phyloP scores from a whole-genome alignment of 2,797 vertebrate genomes.

The Eulemur albifrons region DNA sequence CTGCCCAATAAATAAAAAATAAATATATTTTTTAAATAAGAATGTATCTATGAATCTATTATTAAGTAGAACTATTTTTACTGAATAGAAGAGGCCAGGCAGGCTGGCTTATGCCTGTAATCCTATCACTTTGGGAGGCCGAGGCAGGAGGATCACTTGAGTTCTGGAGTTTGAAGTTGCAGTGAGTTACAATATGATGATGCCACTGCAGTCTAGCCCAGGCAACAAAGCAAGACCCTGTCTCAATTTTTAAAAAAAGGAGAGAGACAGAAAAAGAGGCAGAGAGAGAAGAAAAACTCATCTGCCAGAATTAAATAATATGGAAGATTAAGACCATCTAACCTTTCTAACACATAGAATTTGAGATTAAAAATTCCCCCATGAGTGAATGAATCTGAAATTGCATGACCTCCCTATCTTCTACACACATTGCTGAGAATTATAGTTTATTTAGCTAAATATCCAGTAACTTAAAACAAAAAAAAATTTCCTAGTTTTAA shows the following conservation, averaged over 20 bases:
- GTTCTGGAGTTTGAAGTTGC: too few relatives aligned
- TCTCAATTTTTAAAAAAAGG: too few relatives aligned
- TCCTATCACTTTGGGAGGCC: too few relatives aligned
- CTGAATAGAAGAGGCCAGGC: not conserved
- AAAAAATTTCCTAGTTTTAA: constrained; percentile 23
- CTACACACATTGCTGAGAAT: not conserved
- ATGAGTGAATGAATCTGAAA: not conserved
- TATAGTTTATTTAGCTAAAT: not conserved
- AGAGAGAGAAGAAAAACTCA: not conserved
- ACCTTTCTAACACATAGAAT: not conserved
- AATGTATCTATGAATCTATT: not conserved
- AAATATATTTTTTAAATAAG: not conserved
- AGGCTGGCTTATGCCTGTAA: too few relatives aligned
- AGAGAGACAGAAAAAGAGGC: too few relatives aligned
- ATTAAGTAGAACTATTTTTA: constrained; percentile 4
- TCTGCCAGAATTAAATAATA: not conserved
- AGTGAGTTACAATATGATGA: too few relatives aligned
- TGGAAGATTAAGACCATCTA: not conserved
- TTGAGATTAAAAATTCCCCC: not conserved
- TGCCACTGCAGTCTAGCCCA: too few relatives aligned
- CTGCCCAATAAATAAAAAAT: not conserved
- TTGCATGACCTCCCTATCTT: not conserved
- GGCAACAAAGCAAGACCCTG: too few relatives aligned
- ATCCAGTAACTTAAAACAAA: not conserved
- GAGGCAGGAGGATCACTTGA: too few relatives aligned